Evolutionary conservation across 2,113 vertebrate genomes (phyloP).

Genomic region (Poecilia latipinna): DNA sequence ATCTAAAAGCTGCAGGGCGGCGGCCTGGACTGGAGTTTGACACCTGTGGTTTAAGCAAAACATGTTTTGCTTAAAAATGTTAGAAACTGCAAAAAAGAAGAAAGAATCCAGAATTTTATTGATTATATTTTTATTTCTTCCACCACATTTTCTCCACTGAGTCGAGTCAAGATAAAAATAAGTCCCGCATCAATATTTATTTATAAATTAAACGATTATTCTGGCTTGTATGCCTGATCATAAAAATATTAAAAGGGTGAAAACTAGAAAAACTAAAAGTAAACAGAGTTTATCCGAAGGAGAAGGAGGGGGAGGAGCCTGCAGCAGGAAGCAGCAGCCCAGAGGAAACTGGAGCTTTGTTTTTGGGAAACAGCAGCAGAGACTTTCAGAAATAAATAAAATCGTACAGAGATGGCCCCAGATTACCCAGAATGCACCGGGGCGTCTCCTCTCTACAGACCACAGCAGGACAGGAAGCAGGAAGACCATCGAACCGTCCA

Average conservation of each 20-base stretch:
- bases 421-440: slow-evolving; percentile 3
- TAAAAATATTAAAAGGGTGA: neutral
- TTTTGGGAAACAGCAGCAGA: neutral
- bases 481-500: neutral
- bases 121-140: neutral
- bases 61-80: no score
- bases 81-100: neutral
- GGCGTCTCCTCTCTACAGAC: neutral
- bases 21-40: no score
- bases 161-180: neutral
- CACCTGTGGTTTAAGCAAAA: no score
- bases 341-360: neutral
- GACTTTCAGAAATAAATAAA: neutral
- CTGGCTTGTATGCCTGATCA: neutral
- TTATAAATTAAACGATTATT: neutral
- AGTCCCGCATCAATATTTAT: neutral
- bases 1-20: no score
- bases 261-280: neutral
- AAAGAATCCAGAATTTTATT: neutral
- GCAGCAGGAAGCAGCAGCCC: neutral
- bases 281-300: no score
- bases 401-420: no score
- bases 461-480: neutral
- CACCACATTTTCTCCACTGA: neutral
- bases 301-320: no score